These are phyloP conservation scores for Phyllostomus discolor DNA, from an alignment of 2,113 vertebrate genomes.

Conservation along the genomic window DNA sequence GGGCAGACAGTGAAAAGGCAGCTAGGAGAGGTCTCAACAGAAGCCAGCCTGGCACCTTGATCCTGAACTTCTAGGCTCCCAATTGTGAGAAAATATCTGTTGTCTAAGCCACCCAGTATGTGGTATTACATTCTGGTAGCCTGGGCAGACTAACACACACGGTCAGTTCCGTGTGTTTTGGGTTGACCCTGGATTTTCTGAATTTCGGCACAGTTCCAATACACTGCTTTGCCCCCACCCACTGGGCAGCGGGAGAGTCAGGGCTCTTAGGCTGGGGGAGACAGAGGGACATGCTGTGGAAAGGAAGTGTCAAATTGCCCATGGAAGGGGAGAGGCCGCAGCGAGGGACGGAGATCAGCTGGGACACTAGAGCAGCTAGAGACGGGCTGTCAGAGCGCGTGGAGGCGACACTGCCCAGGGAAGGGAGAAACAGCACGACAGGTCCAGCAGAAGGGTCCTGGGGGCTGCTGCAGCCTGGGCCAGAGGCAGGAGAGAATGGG, in stretches of 20 bases:
- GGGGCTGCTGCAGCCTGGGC: not conserved
- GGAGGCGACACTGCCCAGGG: not conserved
- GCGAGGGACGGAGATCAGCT: not conserved
- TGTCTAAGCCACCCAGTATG: not conserved
- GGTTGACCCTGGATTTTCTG: not conserved
- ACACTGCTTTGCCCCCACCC: not conserved
- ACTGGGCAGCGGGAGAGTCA: not conserved
- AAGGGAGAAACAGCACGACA: rapidly evolving
- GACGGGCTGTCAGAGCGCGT: not conserved
- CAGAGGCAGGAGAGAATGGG: not conserved
- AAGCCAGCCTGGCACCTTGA: not conserved
- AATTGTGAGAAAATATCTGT: not conserved
- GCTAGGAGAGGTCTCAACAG: not conserved
- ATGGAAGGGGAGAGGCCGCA: not conserved
- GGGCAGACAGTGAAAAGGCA: not conserved
- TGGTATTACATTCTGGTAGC: not conserved
- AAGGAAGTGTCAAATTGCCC: not conserved
- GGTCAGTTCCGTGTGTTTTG: not conserved
- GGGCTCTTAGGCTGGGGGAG: not conserved
- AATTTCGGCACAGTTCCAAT: not conserved
- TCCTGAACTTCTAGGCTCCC: not conserved
- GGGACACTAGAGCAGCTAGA: not conserved
- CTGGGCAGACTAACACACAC: not conserved
- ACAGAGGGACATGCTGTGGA: not conserved
- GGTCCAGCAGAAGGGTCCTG: not conserved